Evolutionary conservation across 2,888 invertebrate genomes (phyloP).

Genomic region (Pandemis cinnamomeana): DNA sequence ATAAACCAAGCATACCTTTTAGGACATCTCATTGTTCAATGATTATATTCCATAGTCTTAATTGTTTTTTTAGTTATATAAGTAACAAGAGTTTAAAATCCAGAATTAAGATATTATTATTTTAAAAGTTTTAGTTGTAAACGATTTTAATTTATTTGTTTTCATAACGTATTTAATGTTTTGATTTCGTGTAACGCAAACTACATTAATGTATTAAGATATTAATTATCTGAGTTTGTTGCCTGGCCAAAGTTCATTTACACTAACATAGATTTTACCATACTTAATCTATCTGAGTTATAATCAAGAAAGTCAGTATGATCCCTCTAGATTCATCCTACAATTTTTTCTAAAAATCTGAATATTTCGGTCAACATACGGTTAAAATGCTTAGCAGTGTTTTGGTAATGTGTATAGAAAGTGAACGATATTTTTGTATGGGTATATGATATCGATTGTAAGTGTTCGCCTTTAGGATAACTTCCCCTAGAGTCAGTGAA

Average conservation of each 20-base stretch:
- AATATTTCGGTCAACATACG: slow-evolving; percentile 40
- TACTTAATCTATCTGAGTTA: slow-evolving; percentile 7
- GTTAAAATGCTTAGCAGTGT: slow-evolving; percentile 72
- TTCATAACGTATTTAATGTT: slow-evolving; percentile 53
- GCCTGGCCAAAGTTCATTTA: slow-evolving; percentile 59
- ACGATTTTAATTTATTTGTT: slow-evolving; percentile 73
- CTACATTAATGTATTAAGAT: slow-evolving; percentile 21
- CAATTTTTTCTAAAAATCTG: background rate
- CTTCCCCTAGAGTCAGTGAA: slow-evolving; percentile 42
- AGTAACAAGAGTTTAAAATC: slow-evolving; percentile 75
- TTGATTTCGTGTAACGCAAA: slow-evolving; percentile 28
- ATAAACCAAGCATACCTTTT: slow-evolving; percentile 47
- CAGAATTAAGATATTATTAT: slow-evolving; percentile 81
- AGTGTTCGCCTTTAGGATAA: slow-evolving; percentile 71
- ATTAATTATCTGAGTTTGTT: slow-evolving; percentile 46
- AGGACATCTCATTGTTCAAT: slow-evolving; percentile 58
- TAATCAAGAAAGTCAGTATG: slow-evolving; percentile 3
- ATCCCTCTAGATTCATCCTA: slow-evolving; percentile 31
- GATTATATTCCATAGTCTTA: slow-evolving; percentile 61
- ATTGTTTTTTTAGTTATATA: slow-evolving; percentile 78
- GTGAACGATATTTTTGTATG: slow-evolving; percentile 82
- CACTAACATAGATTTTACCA: slow-evolving; percentile 47
- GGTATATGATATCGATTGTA: slow-evolving; percentile 68
- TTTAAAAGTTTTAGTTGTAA: slow-evolving; percentile 66
- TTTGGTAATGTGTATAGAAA: slow-evolving; percentile 77